Evolutionary conservation across 2,888 invertebrate genomes (phyloP), one percentile per base, ranked within the genome.

Genomic region (Spodoptera littoralis): DNA sequence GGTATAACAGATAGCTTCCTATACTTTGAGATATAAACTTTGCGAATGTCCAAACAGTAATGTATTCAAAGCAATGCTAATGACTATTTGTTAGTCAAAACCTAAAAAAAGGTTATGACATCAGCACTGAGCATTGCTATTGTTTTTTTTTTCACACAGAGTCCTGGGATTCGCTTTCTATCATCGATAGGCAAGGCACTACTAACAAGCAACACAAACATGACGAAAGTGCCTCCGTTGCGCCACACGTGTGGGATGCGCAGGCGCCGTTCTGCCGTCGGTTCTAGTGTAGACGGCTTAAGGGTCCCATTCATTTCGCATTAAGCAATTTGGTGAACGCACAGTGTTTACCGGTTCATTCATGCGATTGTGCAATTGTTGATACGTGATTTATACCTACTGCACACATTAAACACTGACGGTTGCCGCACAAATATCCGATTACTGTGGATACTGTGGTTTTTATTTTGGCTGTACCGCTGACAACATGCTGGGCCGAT

Each of bases 241-340:
- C 93, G 92, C 91, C 93, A 94, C 88, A 90, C 81, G 93, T 92
- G 94, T 94, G 93, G 94, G 93, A 93, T 93, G 92, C 85, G 86
- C 88, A 81, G 93, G 94, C 93, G 90, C 89, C 91, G 81, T 78
- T 80, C 83, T 83, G 86, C 85, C 86, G 87, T 82, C 86, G 82
- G 78, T 81, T 88, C 84, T 84, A 85, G 83, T 86, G 87, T 88
- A 87, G 86, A 84, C 84, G 83, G 86, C 88, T 90, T 89, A 89
- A 88, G 91, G 89, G 90, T 88, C 90, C 88, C 93, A 94, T 94
- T 93, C 93, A 94, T 92, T 93, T 92, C 86, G 91, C 90, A 87
- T 94, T 92, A 90, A 92, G 93, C 92, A 94, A 93, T 92, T 92
- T 90, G 80, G 91, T 92, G 89, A 92, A 90, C 88, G 90, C 90